Percentiles rank a stretch among this genome's conserved stretches.
Conservation (phyloP, 2,113 vertebrate species). For the Redunca redunca region DNA sequence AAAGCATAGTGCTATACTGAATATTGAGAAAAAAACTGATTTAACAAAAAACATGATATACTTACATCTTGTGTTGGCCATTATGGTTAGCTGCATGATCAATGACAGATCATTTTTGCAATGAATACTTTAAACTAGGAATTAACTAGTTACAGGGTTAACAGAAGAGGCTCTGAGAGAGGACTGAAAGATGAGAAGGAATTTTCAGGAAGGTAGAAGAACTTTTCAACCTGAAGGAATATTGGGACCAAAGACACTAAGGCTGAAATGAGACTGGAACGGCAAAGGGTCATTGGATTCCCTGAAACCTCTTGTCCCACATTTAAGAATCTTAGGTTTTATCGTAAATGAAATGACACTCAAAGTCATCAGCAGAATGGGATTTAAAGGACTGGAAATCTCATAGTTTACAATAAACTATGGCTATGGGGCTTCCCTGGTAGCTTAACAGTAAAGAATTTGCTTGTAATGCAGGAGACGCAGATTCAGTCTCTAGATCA, state of each 20-base stretch:
- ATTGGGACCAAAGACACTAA: neutral
- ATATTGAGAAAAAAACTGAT: neutral
- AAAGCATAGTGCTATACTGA: neutral
- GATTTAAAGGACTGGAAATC: neutral
- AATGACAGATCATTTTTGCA: neutral
- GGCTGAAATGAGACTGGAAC: neutral
- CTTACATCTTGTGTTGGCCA: neutral
- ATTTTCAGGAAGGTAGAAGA: neutral
- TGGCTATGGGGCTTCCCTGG: neutral
- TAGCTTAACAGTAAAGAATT: neutral
- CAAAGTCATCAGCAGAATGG: neutral
- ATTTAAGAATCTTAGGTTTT: neutral
- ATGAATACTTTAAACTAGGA: neutral
- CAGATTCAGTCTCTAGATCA: neutral
- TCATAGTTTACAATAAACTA: neutral
- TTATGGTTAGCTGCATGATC: neutral
- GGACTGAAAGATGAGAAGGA: neutral
- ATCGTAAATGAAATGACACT: neutral
- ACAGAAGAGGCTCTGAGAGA: neutral
- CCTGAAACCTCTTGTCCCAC: neutral
- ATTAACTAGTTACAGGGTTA: neutral
- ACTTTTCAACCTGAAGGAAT: neutral
- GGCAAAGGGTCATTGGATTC: neutral
- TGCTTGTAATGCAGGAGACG: neutral
- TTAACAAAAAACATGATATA: neutral